These are phyloP conservation scores for Zaprionus vittiger DNA, from an alignment of 1,140 invertebrate genomes.

Conservation along the genomic window DNA sequence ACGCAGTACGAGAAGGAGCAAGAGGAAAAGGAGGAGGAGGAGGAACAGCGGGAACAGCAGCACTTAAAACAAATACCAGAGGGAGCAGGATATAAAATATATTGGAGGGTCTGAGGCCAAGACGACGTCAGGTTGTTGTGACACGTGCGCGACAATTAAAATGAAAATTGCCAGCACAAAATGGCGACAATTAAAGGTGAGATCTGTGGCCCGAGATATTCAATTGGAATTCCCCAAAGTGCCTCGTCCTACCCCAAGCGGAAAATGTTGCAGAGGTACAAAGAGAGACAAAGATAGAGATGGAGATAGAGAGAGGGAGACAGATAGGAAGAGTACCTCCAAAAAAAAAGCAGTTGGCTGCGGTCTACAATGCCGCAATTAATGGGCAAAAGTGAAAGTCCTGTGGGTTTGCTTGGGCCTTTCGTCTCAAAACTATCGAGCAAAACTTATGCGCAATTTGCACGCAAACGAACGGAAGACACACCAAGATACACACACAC, in stretches of 20 bases:
- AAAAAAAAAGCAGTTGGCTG: conserved; percentile 10
- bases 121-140: conserved; percentile 12
- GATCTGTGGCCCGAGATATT: conserved; percentile 48
- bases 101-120: neutral
- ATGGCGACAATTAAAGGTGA: conserved; percentile 60
- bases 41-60: neutral
- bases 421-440: conserved; percentile 50
- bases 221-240: conserved; percentile 18
- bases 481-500: conserved; percentile 27
- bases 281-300: conserved; percentile 4
- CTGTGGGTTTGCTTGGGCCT: conserved; percentile 34
- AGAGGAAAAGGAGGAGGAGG: too few species aligned
- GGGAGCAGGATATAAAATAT: conserved; percentile 32
- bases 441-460: conserved; percentile 63
- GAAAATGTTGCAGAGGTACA: neutral
- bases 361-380: conserved; percentile 39
- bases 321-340: neutral
- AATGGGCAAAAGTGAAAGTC: conserved; percentile 60
- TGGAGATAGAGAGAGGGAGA: neutral
- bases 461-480: conserved; percentile 63
- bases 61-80: conserved; percentile 44
- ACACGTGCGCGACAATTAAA: conserved; percentile 47
- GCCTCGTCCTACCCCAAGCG: conserved; percentile 21
- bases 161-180: conserved; percentile 45
- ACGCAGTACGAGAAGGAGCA: conserved; percentile 2